Base-by-base conservation (phyloP, 2,888 invertebrate species). In the Norana najaformis region DNA sequence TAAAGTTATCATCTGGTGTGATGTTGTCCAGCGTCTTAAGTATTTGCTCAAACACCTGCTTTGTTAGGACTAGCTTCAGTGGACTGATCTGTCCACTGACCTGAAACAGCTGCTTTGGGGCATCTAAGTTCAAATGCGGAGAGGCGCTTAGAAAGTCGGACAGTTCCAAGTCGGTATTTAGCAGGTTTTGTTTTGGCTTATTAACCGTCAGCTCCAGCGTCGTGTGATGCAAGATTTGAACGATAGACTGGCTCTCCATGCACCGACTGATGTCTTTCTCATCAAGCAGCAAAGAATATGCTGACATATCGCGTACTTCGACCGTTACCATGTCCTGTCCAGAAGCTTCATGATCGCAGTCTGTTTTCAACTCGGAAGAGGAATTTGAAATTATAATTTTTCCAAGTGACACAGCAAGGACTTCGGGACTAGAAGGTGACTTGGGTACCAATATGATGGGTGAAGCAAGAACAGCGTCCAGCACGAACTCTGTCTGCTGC, bases 381-480 rank as follows among this genome's bases (percentile, higher is more conserved):
- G 35, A 69, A 83, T 90, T 90, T 34, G 89, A 89, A 36, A 94
- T 91, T 23, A 96, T 96, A 94, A 98, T 98, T 94, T 97, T 97
- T 83, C 98, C 98, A 92, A 99, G 96, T 96, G 98, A 98, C 34
- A 97, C 98, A 83, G 98, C 97, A 93, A 98, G 96, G 90, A 98
- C 98, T 94, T 98, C 97, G 23, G 96, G 94, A 94, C 97, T 98
- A 92, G 96, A 96, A 47, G 97, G 96, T 20, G 96, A 96, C 92
- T 97, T 96, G 0, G 98, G 98, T 90, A 98, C 95, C 91, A 98
- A 97, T 92, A 98, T 96, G 88, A 98, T 97, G 0, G 99, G 99
- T 89, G 98, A 98, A 94, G 98, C 97, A 93, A 98, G 95, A 91
- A 97, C 96, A 89, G 98, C 96, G 94, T 97, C 97, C 91, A 98